phyloP scores from a whole-genome alignment of 2,797 vertebrate species.

The Aotus griseimembra region DNA sequence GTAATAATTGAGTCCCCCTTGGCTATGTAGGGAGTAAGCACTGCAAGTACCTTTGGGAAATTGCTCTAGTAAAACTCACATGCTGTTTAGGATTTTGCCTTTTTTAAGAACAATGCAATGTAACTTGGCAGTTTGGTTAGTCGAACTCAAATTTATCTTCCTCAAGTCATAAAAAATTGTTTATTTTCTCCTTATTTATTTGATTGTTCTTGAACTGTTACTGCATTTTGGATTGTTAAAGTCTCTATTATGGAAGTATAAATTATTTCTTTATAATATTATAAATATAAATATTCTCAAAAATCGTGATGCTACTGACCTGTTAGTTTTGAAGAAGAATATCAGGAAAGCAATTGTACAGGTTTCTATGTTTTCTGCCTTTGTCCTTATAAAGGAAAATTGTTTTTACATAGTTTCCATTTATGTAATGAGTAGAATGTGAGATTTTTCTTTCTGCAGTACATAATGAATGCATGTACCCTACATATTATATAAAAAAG shows the following conservation, averaged over 20 bases:
- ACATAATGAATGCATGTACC: not conserved
- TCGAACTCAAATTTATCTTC: not conserved
- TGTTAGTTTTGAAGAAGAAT: not conserved
- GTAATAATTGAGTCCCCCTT: slow-evolving; percentile 72
- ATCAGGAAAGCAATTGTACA: not conserved
- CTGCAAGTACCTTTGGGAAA: slow-evolving; percentile 28
- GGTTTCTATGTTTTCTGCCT: not conserved
- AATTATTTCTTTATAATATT: not conserved
- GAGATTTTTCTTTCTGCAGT: not conserved
- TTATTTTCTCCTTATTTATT: slow-evolving; percentile 5
- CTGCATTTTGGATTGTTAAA: not conserved
- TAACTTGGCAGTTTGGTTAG: not conserved
- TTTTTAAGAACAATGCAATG: not conserved
- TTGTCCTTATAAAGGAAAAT: not conserved
- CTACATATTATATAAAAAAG: not conserved
- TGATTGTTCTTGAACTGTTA: not conserved
- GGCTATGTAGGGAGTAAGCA: slow-evolving; percentile 7
- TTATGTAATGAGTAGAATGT: not conserved
- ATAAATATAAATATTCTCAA: not conserved
- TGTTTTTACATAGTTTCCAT: not conserved
- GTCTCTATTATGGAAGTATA: not conserved
- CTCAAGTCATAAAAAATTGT: not conserved
- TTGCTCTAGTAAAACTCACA: slow-evolving; percentile 58
- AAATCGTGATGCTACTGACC: not conserved
- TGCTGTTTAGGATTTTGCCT: slow-evolving; percentile 52